phyloP scores from a whole-genome alignment of 2,888 invertebrate genomes.

The Altica lythri region DNA sequence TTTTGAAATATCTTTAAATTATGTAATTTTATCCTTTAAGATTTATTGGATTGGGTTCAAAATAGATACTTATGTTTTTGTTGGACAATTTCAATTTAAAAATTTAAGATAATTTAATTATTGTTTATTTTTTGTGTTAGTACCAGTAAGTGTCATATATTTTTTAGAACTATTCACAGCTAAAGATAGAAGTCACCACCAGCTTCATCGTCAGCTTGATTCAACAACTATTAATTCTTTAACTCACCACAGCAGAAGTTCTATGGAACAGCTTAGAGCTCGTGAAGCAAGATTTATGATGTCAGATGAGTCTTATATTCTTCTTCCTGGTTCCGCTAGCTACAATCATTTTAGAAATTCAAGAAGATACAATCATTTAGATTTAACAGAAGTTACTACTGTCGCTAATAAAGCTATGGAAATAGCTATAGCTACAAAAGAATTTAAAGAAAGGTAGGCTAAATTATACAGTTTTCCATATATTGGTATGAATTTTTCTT shows the following conservation, averaged over 20 bases:
- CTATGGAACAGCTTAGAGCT: constrained; percentile 55
- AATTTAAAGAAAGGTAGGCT: constrained; percentile 59
- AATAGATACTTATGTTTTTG: no score
- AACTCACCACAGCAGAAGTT: constrained; percentile 46
- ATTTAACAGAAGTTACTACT: constrained; percentile 55
- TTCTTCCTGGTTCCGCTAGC: constrained; percentile 54
- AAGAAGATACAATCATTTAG: constrained; percentile 50
- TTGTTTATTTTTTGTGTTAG: neutral
- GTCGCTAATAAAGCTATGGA: constrained; percentile 59
- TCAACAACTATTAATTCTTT: constrained; percentile 40
- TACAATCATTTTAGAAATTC: constrained; percentile 56
- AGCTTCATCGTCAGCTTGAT: constrained; percentile 40
- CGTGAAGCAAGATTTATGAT: constrained; percentile 51
- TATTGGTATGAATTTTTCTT: no score
- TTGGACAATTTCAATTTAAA: no score
- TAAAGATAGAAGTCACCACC: constrained; percentile 34
- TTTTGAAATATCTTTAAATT: no score
- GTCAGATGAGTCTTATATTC: constrained; percentile 51
- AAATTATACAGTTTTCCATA: constrained; percentile 2
- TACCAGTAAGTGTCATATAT: neutral
- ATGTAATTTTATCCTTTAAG: no score
- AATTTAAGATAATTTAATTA: no score
- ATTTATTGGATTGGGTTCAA: no score
- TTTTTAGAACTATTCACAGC: constrained; percentile 23
- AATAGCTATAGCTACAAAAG: constrained; percentile 60